Percentiles rank a stretch among this genome's conserved stretches.
Evolutionary conservation across 2,888 invertebrate genomes (phyloP).

Genomic region (Acrocera orbiculus): DNA sequence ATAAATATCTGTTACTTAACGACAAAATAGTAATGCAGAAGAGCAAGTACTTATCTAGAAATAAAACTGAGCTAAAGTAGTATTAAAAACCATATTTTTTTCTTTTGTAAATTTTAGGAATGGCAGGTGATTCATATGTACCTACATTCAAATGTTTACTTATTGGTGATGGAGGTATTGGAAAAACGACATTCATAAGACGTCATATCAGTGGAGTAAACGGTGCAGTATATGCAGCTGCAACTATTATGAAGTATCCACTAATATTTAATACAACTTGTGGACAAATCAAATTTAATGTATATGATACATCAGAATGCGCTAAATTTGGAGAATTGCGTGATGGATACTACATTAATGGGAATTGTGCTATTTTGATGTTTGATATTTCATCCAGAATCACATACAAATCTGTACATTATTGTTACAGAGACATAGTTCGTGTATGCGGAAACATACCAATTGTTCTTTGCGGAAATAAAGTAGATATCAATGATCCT

Average conservation of each 20-base stretch:
- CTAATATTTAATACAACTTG: constrained; percentile 95
- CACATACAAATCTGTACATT: constrained; percentile 99
- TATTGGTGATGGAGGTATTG: constrained; percentile 98
- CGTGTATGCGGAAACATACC: constrained; percentile 99
- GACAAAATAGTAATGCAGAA: too few species aligned
- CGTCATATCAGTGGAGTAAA: constrained; percentile 99
- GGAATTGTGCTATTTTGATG: constrained; percentile 95
- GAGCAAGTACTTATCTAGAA: too few species aligned
- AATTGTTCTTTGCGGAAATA: constrained; percentile 99
- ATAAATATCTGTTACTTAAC: too few species aligned
- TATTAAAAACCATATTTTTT: too few species aligned
- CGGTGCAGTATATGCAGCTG: constrained; percentile 99
- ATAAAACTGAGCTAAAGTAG: too few species aligned
- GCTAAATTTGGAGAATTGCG: constrained; percentile 98
- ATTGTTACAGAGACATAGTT: constrained; percentile 98
- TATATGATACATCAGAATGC: constrained; percentile 99
- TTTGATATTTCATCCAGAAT: constrained; percentile 98
- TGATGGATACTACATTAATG: constrained; percentile 99
- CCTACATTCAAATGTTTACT: constrained; percentile 94
- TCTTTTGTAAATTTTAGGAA: too few species aligned
- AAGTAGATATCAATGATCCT: constrained; percentile 98
- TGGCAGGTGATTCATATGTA: constrained; percentile 66
- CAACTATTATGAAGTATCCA: constrained; percentile 99
- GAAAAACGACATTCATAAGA: constrained; percentile 99
- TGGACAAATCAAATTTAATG: constrained; percentile 94